phyloP scores from a whole-genome alignment of 2,888 invertebrate species.

The Rutpela maculata region DNA sequence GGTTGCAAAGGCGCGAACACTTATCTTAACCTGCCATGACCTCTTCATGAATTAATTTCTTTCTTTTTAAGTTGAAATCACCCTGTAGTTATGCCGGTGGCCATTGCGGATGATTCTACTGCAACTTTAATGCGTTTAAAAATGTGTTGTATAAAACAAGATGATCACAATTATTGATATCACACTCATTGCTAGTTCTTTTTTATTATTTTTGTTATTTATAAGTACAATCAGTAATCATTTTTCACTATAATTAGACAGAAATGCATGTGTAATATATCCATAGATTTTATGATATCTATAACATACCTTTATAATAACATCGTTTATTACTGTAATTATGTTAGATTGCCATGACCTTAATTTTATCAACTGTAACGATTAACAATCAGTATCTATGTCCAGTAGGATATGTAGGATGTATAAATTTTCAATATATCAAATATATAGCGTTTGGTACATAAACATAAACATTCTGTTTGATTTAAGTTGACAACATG shows the following conservation, averaged over 20 bases:
- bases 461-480: conserved; percentile 25
- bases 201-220: background rate
- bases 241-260: background rate
- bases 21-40: too few relatives aligned
- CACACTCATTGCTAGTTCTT: background rate
- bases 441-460: conserved; percentile 16
- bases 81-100: too few relatives aligned
- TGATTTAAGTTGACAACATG: conserved; percentile 29
- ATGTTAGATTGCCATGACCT: conserved; percentile 31
- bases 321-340: conserved; percentile 1
- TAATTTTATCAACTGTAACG: conserved; percentile 38
- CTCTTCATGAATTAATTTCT: too few relatives aligned
- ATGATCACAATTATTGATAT: background rate
- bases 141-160: too few relatives aligned
- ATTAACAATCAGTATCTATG: conserved; percentile 22
- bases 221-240: background rate
- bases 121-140: too few relatives aligned
- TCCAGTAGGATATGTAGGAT: conserved; percentile 23
- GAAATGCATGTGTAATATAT: background rate
- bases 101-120: too few relatives aligned
- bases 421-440: conserved; percentile 37
- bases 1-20: too few relatives aligned
- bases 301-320: background rate
- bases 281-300: background rate
- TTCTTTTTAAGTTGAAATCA: too few relatives aligned